Evolutionary conservation across 2,797 vertebrate genomes (phyloP).

Genomic region (Acanthopagrus latus): DNA sequence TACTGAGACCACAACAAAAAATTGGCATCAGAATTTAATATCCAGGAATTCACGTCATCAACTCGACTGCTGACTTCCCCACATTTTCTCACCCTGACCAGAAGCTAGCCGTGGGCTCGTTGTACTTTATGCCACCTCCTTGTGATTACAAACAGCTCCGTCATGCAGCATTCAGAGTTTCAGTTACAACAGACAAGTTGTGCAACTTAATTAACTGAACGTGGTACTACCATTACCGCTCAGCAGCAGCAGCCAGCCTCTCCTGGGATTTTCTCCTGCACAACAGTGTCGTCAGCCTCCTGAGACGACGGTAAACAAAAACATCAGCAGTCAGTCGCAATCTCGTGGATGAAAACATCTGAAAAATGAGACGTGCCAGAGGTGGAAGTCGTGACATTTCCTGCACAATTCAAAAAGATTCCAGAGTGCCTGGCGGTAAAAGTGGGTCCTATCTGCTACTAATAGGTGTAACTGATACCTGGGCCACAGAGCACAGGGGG

Average conservation of each 20-base stretch:
- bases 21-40: too few species aligned
- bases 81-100: too few species aligned
- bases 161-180: constrained; percentile 10
- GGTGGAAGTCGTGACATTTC: background rate
- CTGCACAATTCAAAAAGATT: background rate
- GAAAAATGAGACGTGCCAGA: constrained; percentile 10
- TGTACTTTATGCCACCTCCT: background rate
- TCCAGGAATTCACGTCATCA: too few species aligned
- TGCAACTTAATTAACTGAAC: constrained; percentile 57
- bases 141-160: constrained; percentile 26
- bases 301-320: constrained; percentile 47
- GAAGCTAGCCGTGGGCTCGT: too few species aligned
- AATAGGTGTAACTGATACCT: constrained; percentile 30
- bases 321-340: constrained; percentile 32
- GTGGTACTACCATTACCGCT: constrained; percentile 24
- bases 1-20: too few species aligned
- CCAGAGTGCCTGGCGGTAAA: constrained; percentile 6
- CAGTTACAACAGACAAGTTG: constrained; percentile 13
- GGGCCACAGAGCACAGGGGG: constrained; percentile 17
- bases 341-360: constrained; percentile 19
- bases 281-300: constrained; percentile 13
- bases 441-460: background rate
- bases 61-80: too few species aligned
- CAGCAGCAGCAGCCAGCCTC: constrained; percentile 14
- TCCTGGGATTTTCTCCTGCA: constrained; percentile 21